Evolutionary conservation across 2,888 invertebrate species (phyloP).

Genomic region (Bedellia somnulentella): DNA sequence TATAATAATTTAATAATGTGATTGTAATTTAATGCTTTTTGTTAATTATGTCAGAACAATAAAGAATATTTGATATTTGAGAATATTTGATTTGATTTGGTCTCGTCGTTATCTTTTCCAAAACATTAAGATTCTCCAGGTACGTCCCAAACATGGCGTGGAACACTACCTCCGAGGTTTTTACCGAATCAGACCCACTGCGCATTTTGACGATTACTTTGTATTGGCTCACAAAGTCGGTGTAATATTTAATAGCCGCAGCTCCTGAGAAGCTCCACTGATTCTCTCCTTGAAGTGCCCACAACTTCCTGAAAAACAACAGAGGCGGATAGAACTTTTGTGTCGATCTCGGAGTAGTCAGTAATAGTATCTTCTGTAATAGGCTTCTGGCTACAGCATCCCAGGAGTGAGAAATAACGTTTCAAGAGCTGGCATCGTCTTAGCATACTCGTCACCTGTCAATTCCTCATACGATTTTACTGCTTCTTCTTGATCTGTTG

Average conservation of each 20-base stretch:
- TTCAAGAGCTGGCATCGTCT: slow-evolving; percentile 6
- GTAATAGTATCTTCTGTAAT: too few relatives aligned
- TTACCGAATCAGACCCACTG: slow-evolving; percentile 5
- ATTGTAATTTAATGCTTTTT: too few relatives aligned
- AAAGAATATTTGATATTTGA: too few relatives aligned
- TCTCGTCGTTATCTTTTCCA: too few relatives aligned
- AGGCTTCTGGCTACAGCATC: too few relatives aligned
- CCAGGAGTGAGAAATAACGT: too few relatives aligned
- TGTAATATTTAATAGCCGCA: slow-evolving; percentile 8
- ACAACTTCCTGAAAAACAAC: slow-evolving; percentile 5
- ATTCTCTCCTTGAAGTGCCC: slow-evolving; percentile 1
- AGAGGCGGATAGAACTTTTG: slow-evolving; percentile 13
- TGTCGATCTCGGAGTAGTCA: slow-evolving; percentile 13
- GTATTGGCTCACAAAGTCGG: too few relatives aligned
- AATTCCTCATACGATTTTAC: slow-evolving; percentile 6
- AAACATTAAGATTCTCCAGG: slow-evolving; percentile 8
- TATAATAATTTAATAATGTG: too few relatives aligned
- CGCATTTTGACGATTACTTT: slow-evolving; percentile 7
- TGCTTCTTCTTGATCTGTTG: slow-evolving; percentile 8
- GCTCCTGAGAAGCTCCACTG: slow-evolving; percentile 12
- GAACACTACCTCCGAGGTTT: slow-evolving; percentile 11
- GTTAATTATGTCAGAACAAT: too few relatives aligned
- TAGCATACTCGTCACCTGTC: slow-evolving; percentile 5
- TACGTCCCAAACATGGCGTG: slow-evolving; percentile 13
- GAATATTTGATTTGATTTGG: too few relatives aligned